Evolutionary conservation across 2,888 invertebrate genomes (phyloP), one percentile per base, ranked within the genome.

Genomic region (Coenonympha glycerion): DNA sequence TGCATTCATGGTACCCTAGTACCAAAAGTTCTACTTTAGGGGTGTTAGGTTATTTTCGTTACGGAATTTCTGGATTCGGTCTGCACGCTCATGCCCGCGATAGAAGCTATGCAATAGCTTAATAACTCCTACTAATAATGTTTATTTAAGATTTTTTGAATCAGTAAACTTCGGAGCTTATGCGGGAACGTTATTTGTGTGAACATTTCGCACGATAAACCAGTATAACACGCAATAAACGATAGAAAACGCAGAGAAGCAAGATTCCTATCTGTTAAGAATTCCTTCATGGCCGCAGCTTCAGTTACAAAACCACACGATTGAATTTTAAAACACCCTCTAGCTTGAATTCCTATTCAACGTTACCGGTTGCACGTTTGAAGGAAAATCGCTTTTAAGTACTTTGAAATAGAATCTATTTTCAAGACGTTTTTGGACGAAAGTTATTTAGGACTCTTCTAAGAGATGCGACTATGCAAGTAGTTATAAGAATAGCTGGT

Each of bases 251-350:
- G 8, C 8, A 8, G 31, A 33, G 6, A 42, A 18, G 21, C 30
- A 30, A 31, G 21, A 44, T 30, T 22, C 15, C 9, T 31, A 22
- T 21, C 9, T 44, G 34, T 9, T 5, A 18, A 34, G 34, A 34
- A 34, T 18, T 34, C 3, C 13, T 31, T 31, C n/a, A 22, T 18
- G 5, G 26, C 11, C 18, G n/a, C 8, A 8, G 22, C 4, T 16
- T 37, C 61, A 48, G 60, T 53, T 54, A 49, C 54, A 47, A 53
- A 53, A 52, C 59, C 58, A 52, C 59, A 59, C 57, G 59, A 65
- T 61, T 62, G 64, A 63, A 65, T 65, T 65, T 65, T 63, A 65
- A 63, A 65, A 55, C 64, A 56, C 57, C 52, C 51, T n/a, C n/a
- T n/a, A n/a, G n/a, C n/a, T 18, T 54, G 55, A 56, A 59, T 58